Percentiles rank a stretch among this genome's conserved stretches.
phyloP scores from a whole-genome alignment of 2,888 invertebrate genomes.

The Pristionchus fissidentatus region DNA sequence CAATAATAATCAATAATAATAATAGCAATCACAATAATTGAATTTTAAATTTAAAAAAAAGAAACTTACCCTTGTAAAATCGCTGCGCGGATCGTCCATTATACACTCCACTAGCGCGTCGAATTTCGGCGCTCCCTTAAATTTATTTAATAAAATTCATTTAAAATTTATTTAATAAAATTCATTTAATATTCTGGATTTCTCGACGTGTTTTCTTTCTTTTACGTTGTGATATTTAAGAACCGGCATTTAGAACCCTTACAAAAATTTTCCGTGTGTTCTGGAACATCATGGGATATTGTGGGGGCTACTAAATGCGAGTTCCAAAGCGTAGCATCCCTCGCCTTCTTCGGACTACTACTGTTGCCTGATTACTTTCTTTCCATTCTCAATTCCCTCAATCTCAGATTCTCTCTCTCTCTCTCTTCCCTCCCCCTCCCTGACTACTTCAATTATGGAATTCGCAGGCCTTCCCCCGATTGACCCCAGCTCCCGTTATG shows the following conservation, averaged over 20 bases:
- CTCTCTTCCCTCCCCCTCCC: conserved; percentile 22
- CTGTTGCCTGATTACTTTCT: conserved; percentile 27
- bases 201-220: too few relatives aligned
- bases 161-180: background rate
- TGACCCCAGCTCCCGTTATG: conserved; percentile 15
- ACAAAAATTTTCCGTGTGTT: conserved; percentile 14
- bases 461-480: background rate
- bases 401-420: conserved; percentile 8
- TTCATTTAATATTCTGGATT: background rate
- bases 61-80: conserved; percentile 61
- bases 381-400: background rate
- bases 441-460: conserved; percentile 43
- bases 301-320: too few relatives aligned
- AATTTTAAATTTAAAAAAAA: too few relatives aligned
- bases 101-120: conserved; percentile 66
- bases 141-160: conserved; percentile 4
- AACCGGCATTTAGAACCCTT: background rate
- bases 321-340: too few relatives aligned
- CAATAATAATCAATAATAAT: too few relatives aligned
- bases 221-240: background rate
- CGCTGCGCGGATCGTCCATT: conserved; percentile 58
- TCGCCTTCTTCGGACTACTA: background rate
- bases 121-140: conserved; percentile 63
- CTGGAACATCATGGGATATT: too few relatives aligned
- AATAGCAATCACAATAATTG: too few relatives aligned